Percentiles rank a stretch among this genome's conserved stretches.
phyloP scores from a whole-genome alignment of 2,888 invertebrate species.

The Ditylenchus weischeri region DNA sequence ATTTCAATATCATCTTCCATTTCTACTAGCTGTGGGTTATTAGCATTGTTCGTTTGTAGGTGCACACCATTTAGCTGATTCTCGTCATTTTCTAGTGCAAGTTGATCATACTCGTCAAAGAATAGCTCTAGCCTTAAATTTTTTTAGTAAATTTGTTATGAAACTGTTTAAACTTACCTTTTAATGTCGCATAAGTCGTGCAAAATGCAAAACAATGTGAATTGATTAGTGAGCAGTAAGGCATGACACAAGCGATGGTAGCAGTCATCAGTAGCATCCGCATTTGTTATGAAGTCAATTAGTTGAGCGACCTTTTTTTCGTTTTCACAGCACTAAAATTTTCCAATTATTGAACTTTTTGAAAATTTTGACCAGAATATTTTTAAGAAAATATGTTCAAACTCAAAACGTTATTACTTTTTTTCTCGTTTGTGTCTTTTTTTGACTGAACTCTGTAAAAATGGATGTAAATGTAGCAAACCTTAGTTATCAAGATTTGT shows the following conservation, averaged over 20 bases:
- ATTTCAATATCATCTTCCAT: neutral
- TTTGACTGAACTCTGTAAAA: too few relatives aligned
- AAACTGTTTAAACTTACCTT: neutral
- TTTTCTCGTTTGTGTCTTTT: too few relatives aligned
- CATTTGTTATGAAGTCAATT: conserved; percentile 8
- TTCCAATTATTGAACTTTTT: too few relatives aligned
- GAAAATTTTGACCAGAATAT: too few relatives aligned
- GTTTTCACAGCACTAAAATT: conserved; percentile 1
- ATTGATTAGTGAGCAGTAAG: conserved; percentile 23
- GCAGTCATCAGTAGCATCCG: conserved; percentile 4
- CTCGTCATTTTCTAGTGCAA: conserved; percentile 14
- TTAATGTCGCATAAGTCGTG: neutral
- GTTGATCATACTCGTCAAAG: neutral
- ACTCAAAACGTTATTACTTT: too few relatives aligned
- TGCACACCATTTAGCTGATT: neutral
- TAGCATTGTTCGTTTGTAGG: neutral
- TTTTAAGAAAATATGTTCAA: too few relatives aligned
- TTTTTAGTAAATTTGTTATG: neutral
- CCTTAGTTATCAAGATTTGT: conserved; percentile 1
- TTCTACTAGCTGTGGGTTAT: neutral
- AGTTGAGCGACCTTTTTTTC: neutral
- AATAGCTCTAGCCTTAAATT: conserved; percentile 10
- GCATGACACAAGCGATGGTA: conserved; percentile 21
- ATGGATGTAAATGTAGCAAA: neutral
- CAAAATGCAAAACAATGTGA: conserved; percentile 15